Evolutionary conservation across 2,797 vertebrate genomes (phyloP), one percentile per base, ranked within the genome.

Genomic region (Enteromius fasciolatus): DNA sequence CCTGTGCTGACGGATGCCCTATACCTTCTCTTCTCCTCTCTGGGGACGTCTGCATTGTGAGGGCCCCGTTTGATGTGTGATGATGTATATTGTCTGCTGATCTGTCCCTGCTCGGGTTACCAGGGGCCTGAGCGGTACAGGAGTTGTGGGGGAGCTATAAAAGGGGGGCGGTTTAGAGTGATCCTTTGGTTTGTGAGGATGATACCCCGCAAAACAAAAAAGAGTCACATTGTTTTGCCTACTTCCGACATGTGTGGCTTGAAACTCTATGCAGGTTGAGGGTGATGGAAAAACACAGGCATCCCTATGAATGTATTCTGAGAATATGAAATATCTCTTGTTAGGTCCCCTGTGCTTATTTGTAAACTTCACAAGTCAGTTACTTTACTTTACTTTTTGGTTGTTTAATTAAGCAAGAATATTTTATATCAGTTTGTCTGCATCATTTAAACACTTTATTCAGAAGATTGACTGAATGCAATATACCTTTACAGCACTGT

Each of bases 261-360:
- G 90, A 94, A 94, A 94, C 89, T 89, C 90, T 93, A 91, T 90
- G 91, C 91, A 92, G 89, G 90, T 92, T 91, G 87, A 67, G 86
- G 88, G 85, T 86, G 85, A 87, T 91, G 89, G 89, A 90, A 91
- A 89, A 84, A 80, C 75, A 87, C 83, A 88, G 87, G 83, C 87
- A 86, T 66, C 57, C 50, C 46, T 75, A 86, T 83, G 86, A 90
- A 92, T 92, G 90, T 90, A 85, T 88, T 91, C 87, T 90, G 84
- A 91, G 78, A 83, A 84, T 74, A 81, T 28, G 31, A 69, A 73
- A 44, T 66, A 28, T 14, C 14, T 8, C 39, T 9, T 17, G 54
- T 28, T 76, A 31, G 54, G 70, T 31, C 46, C 39, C 28, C 12
- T 57, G 61, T 15, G 15, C n/a, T 59, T 8, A 11, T 52, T 50